Conservation (phyloP, 92 coral and sea anemone genomes). For the Meandrina meandrites region DNA sequence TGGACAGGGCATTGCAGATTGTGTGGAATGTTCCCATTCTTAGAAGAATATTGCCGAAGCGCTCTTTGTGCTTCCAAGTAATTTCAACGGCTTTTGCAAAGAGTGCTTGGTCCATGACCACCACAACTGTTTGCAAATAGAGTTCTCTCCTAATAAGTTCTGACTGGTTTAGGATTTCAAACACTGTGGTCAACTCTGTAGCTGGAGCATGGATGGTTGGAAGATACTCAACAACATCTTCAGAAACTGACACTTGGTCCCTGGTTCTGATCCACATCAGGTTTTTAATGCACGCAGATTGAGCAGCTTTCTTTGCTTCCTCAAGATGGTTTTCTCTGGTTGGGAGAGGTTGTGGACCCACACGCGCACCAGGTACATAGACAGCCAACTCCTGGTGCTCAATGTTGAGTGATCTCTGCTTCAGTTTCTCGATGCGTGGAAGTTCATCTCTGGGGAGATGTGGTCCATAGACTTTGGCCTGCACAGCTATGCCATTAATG, state of each 20-base stretch:
- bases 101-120: slow-evolving; percentile 73
- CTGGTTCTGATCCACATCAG: too few relatives aligned
- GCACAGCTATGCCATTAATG: slow-evolving; percentile 32
- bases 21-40: slow-evolving; percentile 70
- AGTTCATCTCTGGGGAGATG: background rate
- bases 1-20: slow-evolving; percentile 43
- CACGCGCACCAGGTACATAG: background rate
- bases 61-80: slow-evolving; percentile 56
- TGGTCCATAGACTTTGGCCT: slow-evolving; percentile 11
- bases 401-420: slow-evolving; percentile 26
- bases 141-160: slow-evolving; percentile 36
- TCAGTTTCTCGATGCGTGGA: background rate
- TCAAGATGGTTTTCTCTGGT: too few relatives aligned
- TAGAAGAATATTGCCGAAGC: too few relatives aligned
- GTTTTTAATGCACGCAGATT: too few relatives aligned
- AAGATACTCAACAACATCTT: slow-evolving; percentile 47
- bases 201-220: slow-evolving; percentile 42
- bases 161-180: slow-evolving; percentile 42
- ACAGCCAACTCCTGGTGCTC: background rate
- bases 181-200: slow-evolving; percentile 47
- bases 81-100: slow-evolving; percentile 73
- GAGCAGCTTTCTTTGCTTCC: too few relatives aligned
- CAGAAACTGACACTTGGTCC: background rate
- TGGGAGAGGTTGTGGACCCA: too few relatives aligned
- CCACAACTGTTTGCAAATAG: slow-evolving; percentile 36